Evolutionary conservation across 2,888 invertebrate species (phyloP).

Genomic region (Rotaria magnacalcarata): DNA sequence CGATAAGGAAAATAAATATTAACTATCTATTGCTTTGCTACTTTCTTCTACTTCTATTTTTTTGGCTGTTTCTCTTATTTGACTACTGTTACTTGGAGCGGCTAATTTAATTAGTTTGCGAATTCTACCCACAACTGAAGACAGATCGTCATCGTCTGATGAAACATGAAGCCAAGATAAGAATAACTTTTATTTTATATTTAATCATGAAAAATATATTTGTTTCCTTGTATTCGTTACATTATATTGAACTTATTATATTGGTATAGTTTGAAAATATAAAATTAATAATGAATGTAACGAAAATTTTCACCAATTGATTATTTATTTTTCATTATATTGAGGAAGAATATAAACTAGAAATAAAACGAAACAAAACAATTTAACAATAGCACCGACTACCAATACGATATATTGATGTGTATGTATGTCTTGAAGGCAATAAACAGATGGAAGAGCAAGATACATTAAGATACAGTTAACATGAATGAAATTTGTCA

Average conservation of each 20-base stretch:
- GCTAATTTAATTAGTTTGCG: neutral
- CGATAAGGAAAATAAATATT: slow-evolving; percentile 22
- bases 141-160: neutral
- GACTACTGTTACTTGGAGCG: neutral
- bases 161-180: neutral
- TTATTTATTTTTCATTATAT: neutral
- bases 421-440: neutral
- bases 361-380: neutral
- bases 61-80: neutral
- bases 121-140: neutral
- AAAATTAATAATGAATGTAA: neutral
- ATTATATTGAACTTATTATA: neutral
- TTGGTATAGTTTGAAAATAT: neutral
- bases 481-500: neutral
- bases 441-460: neutral
- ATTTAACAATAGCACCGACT: neutral
- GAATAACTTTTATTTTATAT: neutral
- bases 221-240: neutral
- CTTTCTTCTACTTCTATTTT: neutral
- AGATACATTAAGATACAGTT: neutral
- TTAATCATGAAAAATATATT: neutral
- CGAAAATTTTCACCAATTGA: neutral
- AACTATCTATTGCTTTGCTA: neutral
- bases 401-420: neutral
- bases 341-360: neutral